Base-by-base conservation (phyloP, 1,140 invertebrate genomes). In the Vollenhovia emeryi region DNA sequence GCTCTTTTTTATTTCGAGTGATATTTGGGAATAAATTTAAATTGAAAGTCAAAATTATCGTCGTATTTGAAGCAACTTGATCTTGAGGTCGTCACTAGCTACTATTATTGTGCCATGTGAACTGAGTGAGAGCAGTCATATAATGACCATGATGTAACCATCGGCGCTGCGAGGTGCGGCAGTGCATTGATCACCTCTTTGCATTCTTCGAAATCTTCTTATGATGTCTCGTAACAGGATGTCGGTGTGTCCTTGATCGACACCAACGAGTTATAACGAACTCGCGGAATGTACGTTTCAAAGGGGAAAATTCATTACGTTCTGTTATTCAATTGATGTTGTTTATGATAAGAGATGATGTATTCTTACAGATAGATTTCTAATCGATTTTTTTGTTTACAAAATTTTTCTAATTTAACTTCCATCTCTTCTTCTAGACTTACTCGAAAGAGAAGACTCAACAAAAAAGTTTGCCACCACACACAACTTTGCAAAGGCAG, bases 401-500 rank as follows among this genome's bases (percentile, higher is more conserved):
- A 13, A 21, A 27, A 40, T 40, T 73, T 57, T 40, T 40, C 6
- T 6, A 64, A 50, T 21, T 64, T 4, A 69, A 21, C 5, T 43
- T 9, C 13, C 13, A 13, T 57, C 0, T 45, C 11, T 69, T 86
- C 78, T 95, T 95, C 55, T 94, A 96, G 95, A 94, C 93, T 89
- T 95, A 95, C 75, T 93, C 93, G 27, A 92, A 92, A 79, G 95
- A 95, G 76, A 94, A 93, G 86, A 93, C 90, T 79, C 93, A 95
- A 85, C 92, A 93, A 85, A 95, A 94, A 88, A 92, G 89, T 89
- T 89, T 94, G 71, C 95, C 96, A 59, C 95, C 96, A 62, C 96
- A 96, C 89, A 96, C 96, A 45, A 96, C 96, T 45, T 94, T 96
- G 66, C 96, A 96, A 91, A 94, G 96, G 90, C 96, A 96, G 90